Evolutionary conservation across 2,888 invertebrate species (phyloP), one percentile per base, ranked within the genome.

Genomic region (Therioaphis trifolii): DNA sequence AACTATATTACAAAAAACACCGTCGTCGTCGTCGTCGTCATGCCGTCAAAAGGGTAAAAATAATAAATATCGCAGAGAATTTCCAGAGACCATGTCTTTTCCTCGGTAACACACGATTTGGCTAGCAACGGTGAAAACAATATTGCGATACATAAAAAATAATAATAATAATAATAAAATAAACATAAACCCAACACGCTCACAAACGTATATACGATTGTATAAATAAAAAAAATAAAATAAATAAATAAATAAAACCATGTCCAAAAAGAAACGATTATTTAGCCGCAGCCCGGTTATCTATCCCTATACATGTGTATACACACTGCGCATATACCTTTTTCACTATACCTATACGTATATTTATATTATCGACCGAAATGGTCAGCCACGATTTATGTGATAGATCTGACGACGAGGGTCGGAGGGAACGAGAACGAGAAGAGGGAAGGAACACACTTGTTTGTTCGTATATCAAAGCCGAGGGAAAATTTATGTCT

Each of bases 401-500:
- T 43, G 75, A 75, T 58, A 43, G 75, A 58, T 75, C 43, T 75
- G 24, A 4, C n/a, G 75, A 58, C 58, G 43, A 58, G 80, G 58
- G 84, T 84, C 49, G 84, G 71, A 46, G 72, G 74, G 61, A 35
- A 46, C 75, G 84, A 82, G 52, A 71, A 80, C 79, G 52, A 82
- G 78, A 66, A 52, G 27, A 55, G 55, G 80, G 84, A 35, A 29
- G 46, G 61, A 58, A 63, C 29, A 15, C 63, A 29, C 35, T 35
- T 52, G 21, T 72, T 72, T 4, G 72, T 72, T 72, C 12, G 72
- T 58, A 40, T 58, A 58, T 58, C 40, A 58, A 75, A 58, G 5
- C 40, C 40, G 24, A 43, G 24, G 24, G 24, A 21, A 75, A 24
- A 75, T 43, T 4, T 58, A 74, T 55, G 55, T 75, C 40, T 40